Conservation (phyloP, 1,140 invertebrate species). For the Maconellicoccus hirsutus region DNA sequence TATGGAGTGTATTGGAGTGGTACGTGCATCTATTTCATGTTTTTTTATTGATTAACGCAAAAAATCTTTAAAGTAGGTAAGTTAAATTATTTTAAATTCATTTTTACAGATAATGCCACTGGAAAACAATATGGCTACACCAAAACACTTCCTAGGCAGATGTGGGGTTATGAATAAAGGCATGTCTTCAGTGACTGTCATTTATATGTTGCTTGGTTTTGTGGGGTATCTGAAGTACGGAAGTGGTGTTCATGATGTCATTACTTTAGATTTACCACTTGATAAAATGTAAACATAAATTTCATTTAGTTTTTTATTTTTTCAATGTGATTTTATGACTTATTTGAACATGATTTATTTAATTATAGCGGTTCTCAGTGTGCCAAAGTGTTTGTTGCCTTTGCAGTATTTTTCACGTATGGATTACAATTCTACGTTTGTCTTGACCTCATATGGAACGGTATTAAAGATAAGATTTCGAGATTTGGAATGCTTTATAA, state of each 20-base stretch:
- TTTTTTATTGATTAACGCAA: too few species aligned
- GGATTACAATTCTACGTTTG: constrained; percentile 95
- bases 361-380: constrained; percentile 64
- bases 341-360: constrained; percentile 18
- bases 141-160: constrained; percentile 63
- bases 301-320: neutral
- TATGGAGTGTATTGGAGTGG: constrained; percentile 73
- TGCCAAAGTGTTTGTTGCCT: constrained; percentile 71
- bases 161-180: constrained; percentile 77
- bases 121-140: constrained; percentile 81
- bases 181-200: constrained; percentile 70
- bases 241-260: constrained; percentile 48
- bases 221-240: constrained; percentile 75
- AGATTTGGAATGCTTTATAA: constrained; percentile 54
- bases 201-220: constrained; percentile 79
- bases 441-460: constrained; percentile 66
- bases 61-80: neutral
- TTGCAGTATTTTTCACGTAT: constrained; percentile 86
- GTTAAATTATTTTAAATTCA: neutral
- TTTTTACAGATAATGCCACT: constrained; percentile 62
- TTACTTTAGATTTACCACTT: constrained; percentile 61
- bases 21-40: constrained; percentile 29
- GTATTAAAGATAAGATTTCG: constrained; percentile 53
- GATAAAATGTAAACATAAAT: constrained; percentile 51
- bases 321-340: too few species aligned